These are phyloP conservation scores for Dynastes maya DNA, from an alignment of 2,888 invertebrate genomes.

Conservation along the genomic window DNA sequence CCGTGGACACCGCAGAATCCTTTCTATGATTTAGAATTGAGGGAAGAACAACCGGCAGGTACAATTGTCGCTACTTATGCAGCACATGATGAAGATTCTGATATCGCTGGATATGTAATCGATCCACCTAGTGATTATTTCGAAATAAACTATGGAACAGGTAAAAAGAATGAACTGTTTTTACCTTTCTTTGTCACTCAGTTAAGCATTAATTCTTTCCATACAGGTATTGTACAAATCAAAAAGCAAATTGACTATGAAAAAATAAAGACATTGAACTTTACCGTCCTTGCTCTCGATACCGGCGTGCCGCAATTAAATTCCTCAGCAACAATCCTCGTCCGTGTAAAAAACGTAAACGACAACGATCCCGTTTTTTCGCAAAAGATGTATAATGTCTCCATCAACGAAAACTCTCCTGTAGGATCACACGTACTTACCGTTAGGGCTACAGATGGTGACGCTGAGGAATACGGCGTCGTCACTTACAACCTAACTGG, in stretches of 20 bases:
- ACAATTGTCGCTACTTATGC: conserved; percentile 83
- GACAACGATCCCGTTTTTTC: conserved; percentile 89
- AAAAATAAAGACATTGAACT: conserved; percentile 81
- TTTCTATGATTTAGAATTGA: conserved; percentile 77
- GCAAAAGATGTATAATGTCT: conserved; percentile 79
- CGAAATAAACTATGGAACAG: conserved; percentile 85
- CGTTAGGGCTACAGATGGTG: conserved; percentile 84
- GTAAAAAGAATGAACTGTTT: conserved; percentile 67
- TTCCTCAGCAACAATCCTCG: conserved; percentile 83
- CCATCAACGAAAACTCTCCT: conserved; percentile 83
- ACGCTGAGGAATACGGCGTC: conserved; percentile 85
- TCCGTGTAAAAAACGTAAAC: conserved; percentile 87
- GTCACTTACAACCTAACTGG: conserved; percentile 86
- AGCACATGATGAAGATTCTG: conserved; percentile 88
- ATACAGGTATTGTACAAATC: conserved; percentile 82
- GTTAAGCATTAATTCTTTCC: background rate
- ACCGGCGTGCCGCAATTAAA: conserved; percentile 89
- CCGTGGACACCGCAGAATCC: conserved; percentile 82
- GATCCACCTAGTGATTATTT: conserved; percentile 84
- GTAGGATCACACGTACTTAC: conserved; percentile 81
- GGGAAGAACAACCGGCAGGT: conserved; percentile 88
- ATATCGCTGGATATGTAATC: conserved; percentile 83
- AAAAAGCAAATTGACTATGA: conserved; percentile 90
- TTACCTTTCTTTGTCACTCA: background rate
- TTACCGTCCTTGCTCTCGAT: conserved; percentile 88